Conservation (phyloP, 2,797 vertebrate species). For the Buphagus erythrorhynchus region DNA sequence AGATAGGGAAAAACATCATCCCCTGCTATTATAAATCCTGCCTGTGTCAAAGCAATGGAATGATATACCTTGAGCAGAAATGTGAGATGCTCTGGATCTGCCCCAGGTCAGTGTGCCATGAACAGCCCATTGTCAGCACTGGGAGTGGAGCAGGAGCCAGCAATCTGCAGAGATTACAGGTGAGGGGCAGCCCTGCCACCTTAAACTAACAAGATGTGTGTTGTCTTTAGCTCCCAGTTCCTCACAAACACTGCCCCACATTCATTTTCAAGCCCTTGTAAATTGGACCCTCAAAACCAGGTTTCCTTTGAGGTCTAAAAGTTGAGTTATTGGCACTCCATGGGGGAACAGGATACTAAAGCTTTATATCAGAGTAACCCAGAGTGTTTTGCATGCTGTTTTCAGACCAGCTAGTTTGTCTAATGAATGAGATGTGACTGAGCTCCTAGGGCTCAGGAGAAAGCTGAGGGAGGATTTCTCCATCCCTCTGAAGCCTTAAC, state of each 20-base stretch:
- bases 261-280: slow-evolving; percentile 14
- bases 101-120: background rate
- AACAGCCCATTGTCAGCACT: background rate
- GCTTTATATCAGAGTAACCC: background rate
- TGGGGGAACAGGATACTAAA: slow-evolving; percentile 26
- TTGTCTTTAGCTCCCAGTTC: slow-evolving; percentile 29
- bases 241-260: slow-evolving; percentile 35
- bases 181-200: slow-evolving; percentile 1
- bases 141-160: slow-evolving; percentile 6
- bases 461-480: slow-evolving; percentile 43
- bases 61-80: background rate
- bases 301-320: slow-evolving; percentile 58
- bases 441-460: slow-evolving; percentile 34
- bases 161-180: slow-evolving; percentile 33
- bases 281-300: slow-evolving; percentile 21
- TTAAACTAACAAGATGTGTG: background rate
- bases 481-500: slow-evolving; percentile 40
- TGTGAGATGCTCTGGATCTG: background rate
- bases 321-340: slow-evolving; percentile 65
- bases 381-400: slow-evolving; percentile 39
- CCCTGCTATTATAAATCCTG: background rate
- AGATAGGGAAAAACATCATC: background rate
- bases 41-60: slow-evolving; percentile 1
- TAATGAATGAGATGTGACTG: slow-evolving; percentile 77
- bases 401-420: slow-evolving; percentile 60